Evolutionary conservation across 2,888 invertebrate genomes (phyloP).

Genomic region (Melinopterus prodromus): DNA sequence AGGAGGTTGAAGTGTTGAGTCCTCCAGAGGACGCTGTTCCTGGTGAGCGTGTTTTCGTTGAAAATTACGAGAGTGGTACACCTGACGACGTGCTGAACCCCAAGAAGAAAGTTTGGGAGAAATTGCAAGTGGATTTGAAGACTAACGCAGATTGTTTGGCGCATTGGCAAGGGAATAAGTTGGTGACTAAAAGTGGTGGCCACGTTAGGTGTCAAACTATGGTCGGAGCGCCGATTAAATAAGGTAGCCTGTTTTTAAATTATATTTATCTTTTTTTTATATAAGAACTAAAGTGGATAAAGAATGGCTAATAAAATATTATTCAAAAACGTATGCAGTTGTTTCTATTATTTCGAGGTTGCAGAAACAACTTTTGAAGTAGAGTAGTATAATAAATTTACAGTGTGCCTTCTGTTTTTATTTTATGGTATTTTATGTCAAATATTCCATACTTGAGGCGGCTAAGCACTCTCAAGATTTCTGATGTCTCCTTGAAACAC

Average conservation of each 20-base stretch:
- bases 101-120: conserved; percentile 97
- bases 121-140: conserved; percentile 81
- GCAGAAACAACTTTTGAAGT: background rate
- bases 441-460: too few species aligned
- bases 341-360: background rate
- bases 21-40: conserved; percentile 79
- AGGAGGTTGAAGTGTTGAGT: conserved; percentile 84
- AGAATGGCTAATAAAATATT: background rate
- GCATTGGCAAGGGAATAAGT: conserved; percentile 85
- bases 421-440: too few species aligned
- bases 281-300: background rate
- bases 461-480: too few species aligned
- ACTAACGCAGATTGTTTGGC: conserved; percentile 76
- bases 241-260: conserved; percentile 47
- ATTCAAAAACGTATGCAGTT: background rate
- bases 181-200: conserved; percentile 79
- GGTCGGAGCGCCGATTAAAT: conserved; percentile 86
- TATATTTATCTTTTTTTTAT: background rate
- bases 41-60: conserved; percentile 85
- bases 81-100: conserved; percentile 91
- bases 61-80: conserved; percentile 79
- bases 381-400: background rate
- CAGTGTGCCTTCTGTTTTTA: too few species aligned
- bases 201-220: conserved; percentile 77
- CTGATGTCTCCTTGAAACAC: too few species aligned